phyloP scores from a whole-genome alignment of 2,113 vertebrate species.

The Rattus norvegicus region GRCr8 NC_086033.1:14155001-14155500 shows the following conservation, averaged over 20 bases:
- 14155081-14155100: background rate
- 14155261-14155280: background rate
- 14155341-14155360: background rate
- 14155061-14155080: background rate
- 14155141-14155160: background rate
- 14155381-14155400: background rate
- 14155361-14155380: background rate
- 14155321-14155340: background rate
- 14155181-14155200: constrained; percentile 7
- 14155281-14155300: background rate
- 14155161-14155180: background rate
- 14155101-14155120: constrained; percentile 16
- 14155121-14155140: background rate
- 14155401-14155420: background rate
- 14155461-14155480: background rate
- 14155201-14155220: constrained; percentile 29
- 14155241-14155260: background rate
- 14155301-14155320: background rate
- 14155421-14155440: constrained; percentile 43
- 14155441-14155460: constrained; percentile 68
- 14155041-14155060: background rate
- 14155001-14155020: background rate
- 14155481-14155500: constrained; percentile 72
- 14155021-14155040: background rate
- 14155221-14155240: constrained; percentile 6